Evolutionary conservation across 2,888 invertebrate genomes (phyloP).

Genomic region (Ormyrus rosae): DNA sequence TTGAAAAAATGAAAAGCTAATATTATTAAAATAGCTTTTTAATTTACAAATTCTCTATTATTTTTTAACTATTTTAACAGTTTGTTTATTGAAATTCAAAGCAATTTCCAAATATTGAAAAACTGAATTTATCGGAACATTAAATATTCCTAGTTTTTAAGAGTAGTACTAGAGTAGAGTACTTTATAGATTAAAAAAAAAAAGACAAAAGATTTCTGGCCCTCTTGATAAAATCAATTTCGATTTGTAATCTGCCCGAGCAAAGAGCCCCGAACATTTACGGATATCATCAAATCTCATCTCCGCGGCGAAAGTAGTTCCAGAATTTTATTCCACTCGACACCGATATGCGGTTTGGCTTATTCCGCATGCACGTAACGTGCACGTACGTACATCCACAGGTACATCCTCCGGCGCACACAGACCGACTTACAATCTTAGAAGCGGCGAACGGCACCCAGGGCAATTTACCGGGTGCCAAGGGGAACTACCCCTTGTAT

Average conservation of each 20-base stretch:
- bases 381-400: neutral
- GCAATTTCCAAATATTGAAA: too few relatives aligned
- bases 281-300: constrained; percentile 25
- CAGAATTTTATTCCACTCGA: constrained; percentile 18
- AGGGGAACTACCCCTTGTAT: neutral
- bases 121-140: too few relatives aligned
- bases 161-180: too few relatives aligned
- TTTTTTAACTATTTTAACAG: too few relatives aligned
- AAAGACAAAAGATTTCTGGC: too few relatives aligned
- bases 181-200: too few relatives aligned
- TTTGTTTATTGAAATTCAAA: too few relatives aligned
- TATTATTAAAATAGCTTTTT: too few relatives aligned
- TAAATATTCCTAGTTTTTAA: too few relatives aligned
- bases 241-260: constrained; percentile 8
- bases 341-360: constrained; percentile 16
- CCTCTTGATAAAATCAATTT: constrained; percentile 20
- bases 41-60: too few relatives aligned
- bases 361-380: constrained; percentile 7
- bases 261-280: constrained; percentile 23
- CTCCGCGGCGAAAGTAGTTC: constrained; percentile 37
- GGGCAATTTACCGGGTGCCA: constrained; percentile 29
- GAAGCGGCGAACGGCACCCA: constrained; percentile 19
- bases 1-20: too few relatives aligned
- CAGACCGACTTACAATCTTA: neutral
- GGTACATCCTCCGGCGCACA: neutral